Percentiles rank a stretch among this genome's conserved stretches.
These are phyloP conservation scores for Cyprinella venusta DNA, from an alignment of 2,797 vertebrate species.

Conservation along the genomic window DNA sequence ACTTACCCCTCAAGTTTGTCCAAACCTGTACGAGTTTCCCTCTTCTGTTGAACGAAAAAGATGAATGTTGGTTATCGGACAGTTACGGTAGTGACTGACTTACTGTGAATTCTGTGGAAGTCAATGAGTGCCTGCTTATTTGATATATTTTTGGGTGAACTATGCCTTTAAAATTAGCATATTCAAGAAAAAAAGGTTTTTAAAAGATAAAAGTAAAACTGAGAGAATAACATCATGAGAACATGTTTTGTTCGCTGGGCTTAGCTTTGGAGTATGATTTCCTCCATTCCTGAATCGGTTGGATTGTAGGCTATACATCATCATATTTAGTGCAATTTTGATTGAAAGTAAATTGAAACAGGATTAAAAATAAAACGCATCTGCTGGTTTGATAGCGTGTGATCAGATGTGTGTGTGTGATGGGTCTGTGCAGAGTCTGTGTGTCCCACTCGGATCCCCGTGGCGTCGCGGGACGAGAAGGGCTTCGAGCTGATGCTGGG, in stretches of 20 bases:
- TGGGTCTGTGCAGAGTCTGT: slow-evolving; percentile 75
- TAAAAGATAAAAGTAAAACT: no score
- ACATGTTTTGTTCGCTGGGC: neutral
- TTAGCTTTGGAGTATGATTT: neutral
- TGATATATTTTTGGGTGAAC: no score
- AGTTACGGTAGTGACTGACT: no score
- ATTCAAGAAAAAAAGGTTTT: no score
- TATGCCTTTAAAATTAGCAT: no score
- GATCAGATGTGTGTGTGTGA: neutral
- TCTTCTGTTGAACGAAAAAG: no score
- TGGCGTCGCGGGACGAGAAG: slow-evolving; percentile 83
- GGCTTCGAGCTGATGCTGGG: slow-evolving; percentile 83
- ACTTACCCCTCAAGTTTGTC: no score
- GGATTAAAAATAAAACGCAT: neutral
- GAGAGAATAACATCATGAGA: no score
- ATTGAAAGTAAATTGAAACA: neutral
- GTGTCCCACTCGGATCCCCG: slow-evolving; percentile 83
- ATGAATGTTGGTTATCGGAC: no score
- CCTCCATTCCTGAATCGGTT: neutral
- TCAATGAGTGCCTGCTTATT: no score
- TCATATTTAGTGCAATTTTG: neutral
- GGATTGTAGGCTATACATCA: neutral
- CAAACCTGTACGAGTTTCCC: no score
- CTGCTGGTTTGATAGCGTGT: neutral
- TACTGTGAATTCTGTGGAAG: no score